Evolutionary conservation across 2,113 vertebrate genomes (phyloP).

Genomic region (Brachyistius frenatus): DNA sequence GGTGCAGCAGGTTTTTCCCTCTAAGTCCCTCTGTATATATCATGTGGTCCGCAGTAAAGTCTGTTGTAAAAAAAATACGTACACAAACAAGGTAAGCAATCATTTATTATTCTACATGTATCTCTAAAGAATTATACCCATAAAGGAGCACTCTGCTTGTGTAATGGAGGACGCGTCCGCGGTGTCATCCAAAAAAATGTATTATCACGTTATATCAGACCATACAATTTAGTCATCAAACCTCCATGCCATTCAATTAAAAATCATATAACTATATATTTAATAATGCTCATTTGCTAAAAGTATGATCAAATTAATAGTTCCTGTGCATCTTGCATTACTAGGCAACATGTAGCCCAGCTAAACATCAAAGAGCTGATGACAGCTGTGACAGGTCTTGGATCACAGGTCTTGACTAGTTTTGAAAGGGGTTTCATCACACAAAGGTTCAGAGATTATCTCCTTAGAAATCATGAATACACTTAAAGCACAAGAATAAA

Average conservation of each 20-base stretch:
- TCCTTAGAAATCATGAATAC: background rate
- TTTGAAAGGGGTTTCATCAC: slow-evolving; percentile 26
- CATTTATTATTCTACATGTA: slow-evolving; percentile 20
- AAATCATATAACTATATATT: background rate
- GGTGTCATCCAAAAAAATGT: background rate
- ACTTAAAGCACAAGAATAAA: slow-evolving; percentile 1
- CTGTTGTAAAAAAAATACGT: slow-evolving; percentile 6
- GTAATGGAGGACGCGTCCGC: background rate
- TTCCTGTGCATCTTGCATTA: slow-evolving; percentile 17
- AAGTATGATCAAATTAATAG: slow-evolving; percentile 5
- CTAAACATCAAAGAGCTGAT: slow-evolving; percentile 7
- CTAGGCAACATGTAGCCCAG: slow-evolving; percentile 22
- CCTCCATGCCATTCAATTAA: background rate
- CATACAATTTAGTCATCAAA: no score
- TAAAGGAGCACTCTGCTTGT: background rate
- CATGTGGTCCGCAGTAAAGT: slow-evolving; percentile 13
- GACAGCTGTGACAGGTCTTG: background rate
- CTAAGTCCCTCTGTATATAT: slow-evolving; percentile 31
- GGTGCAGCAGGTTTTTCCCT: slow-evolving; percentile 2
- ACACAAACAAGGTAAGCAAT: slow-evolving; percentile 22
- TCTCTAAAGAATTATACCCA: slow-evolving; percentile 14
- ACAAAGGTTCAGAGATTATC: slow-evolving; percentile 6
- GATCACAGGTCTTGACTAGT: background rate
- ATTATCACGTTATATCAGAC: background rate
- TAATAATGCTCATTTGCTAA: background rate